Evolutionary conservation across 2,797 vertebrate species (phyloP).

Genomic region (Anguilla pacifica): DNA sequence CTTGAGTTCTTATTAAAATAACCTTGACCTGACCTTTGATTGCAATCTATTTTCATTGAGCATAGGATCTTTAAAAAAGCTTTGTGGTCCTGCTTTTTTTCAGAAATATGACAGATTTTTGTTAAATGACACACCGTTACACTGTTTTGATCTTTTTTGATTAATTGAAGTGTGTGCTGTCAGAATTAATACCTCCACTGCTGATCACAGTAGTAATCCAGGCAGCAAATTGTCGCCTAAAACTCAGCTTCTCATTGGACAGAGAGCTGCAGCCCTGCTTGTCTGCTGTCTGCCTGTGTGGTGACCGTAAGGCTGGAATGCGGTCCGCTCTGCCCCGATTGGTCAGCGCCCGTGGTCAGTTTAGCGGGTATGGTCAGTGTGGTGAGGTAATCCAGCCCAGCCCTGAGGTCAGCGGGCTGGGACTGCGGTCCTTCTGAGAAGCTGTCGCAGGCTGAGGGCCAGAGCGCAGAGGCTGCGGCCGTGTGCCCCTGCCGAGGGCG

Average conservation of each 20-base stretch:
- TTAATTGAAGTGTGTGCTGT: neutral
- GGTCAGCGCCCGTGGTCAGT: neutral
- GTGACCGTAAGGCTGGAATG: neutral
- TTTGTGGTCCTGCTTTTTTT: neutral
- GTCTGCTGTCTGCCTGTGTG: neutral
- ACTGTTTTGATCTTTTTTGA: neutral
- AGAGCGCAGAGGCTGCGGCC: neutral
- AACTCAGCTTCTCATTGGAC: neutral
- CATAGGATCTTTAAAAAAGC: neutral
- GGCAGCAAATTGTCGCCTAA: neutral
- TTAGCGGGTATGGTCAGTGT: neutral
- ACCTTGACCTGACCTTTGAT: neutral
- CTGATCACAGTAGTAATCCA: neutral
- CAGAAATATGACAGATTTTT: neutral
- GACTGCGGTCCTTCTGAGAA: neutral
- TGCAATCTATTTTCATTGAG: neutral
- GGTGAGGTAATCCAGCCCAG: neutral
- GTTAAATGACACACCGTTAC: neutral
- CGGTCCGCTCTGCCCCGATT: neutral
- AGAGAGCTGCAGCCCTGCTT: neutral
- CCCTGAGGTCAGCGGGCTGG: neutral
- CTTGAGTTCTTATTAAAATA: conserved; percentile 9
- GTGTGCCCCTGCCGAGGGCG: neutral
- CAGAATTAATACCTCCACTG: neutral
- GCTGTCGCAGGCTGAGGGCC: neutral